Evolutionary conservation across 2,113 vertebrate species (phyloP), one percentile per base, ranked within the genome.

Genomic region (Pachyramphus minor): DNA sequence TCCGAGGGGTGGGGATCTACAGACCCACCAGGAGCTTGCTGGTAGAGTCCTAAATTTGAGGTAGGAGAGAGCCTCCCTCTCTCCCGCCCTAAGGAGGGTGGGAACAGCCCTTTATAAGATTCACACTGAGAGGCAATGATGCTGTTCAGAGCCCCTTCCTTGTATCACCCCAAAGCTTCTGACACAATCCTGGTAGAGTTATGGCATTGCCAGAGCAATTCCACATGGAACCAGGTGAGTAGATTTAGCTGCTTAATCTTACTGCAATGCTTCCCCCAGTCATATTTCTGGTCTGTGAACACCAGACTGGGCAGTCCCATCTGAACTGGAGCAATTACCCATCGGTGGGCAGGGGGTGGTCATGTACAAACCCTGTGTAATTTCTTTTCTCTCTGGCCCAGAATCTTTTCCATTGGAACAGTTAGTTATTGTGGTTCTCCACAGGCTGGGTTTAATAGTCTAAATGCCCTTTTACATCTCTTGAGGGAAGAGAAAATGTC

Each of bases 51-150:
- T 66, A 33, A 31, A 84, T 56, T 9, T 21, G 37, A 77, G 53
- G 3, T 35, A 76, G 67, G 45, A 73, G 28, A 19, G 20, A 5
- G 13, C 50, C 27, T 19, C 13, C 21, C 44, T 37, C 11, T 82
- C 22, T 53, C 31, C 75, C 58, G 24, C 8, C 41, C 6, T 24
- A 10, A 52, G 24, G 9, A 81, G 22, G 14, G 41, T 18, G 27
- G 59, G 30, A 79, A 7, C 47, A 75, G 44, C 31, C 67, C 30
- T 42, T 45, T 39, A n/a, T 44, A 60, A 56, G 60, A 31, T 8
- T 6, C 45, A 6, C 11, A 0, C 15, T 23, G 55, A 47, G 53
- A 64, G 27, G 9, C 2, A 0, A 24, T 8, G 25, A 14, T 5
- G 6, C 8, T 21, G 30, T 45, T 53, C 74, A 71, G 5, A 39